Evolutionary conservation across 2,113 vertebrate genomes (phyloP).

Genomic region (Tetraodon nigroviridis): DNA sequence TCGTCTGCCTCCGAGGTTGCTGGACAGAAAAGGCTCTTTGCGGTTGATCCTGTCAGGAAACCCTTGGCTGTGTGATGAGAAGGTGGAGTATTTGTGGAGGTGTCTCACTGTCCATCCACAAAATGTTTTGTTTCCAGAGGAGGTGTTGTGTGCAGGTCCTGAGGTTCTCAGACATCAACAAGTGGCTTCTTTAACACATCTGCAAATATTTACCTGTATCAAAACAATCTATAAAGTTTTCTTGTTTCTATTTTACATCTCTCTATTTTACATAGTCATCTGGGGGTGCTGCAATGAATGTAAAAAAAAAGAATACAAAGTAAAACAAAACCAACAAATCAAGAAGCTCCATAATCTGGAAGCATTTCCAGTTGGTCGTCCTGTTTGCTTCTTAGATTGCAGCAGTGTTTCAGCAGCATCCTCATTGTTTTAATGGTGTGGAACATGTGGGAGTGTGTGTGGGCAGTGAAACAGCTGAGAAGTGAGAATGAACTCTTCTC

Average conservation of each 20-base stretch:
- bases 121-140: conserved; percentile 29
- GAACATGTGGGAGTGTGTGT: conserved; percentile 58
- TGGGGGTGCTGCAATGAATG: conserved; percentile 18
- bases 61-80: conserved; percentile 78
- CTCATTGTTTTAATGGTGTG: conserved; percentile 63
- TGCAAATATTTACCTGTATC: neutral
- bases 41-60: conserved; percentile 69
- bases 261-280: conserved; percentile 16
- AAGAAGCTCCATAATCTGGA: neutral
- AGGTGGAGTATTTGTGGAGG: conserved; percentile 57
- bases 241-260: neutral
- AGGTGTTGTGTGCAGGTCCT: conserved; percentile 66
- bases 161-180: conserved; percentile 16
- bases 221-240: conserved; percentile 2
- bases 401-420: conserved; percentile 44
- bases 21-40: conserved; percentile 45
- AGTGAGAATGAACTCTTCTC: conserved; percentile 52
- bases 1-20: conserved; percentile 51
- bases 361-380: no score
- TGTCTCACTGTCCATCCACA: conserved; percentile 60
- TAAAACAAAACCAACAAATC: neutral
- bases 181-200: conserved; percentile 32
- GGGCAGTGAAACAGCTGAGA: conserved; percentile 44
- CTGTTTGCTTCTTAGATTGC: conserved; percentile 43
- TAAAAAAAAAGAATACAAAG: neutral